Base-by-base conservation (phyloP, 2,888 invertebrate species). In the Drosophila recens region DNA sequence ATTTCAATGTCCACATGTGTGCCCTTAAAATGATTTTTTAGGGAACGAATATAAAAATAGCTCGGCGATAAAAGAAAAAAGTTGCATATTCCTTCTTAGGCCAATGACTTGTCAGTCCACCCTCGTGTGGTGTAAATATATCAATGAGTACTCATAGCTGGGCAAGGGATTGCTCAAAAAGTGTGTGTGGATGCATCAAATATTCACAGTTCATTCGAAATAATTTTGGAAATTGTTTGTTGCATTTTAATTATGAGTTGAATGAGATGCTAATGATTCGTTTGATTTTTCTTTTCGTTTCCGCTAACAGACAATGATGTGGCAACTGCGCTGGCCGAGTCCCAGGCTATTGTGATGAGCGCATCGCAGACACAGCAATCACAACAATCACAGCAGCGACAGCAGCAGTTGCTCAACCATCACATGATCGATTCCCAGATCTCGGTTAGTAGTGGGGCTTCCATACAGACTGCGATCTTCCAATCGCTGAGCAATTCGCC, bases 381-480 rank as follows among this genome's bases (percentile, higher is more conserved):
- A 8, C 49, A 34, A 34, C 90, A 89, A 33, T 80, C 83, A 38
- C 90, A 90, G 54, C 88, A 87, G n/a, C 87, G 77, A 13, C 86
- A 84, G 45, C 79, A 79, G 45, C 89, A 87, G 65, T 54, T 87
- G 66, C 78, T 84, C 48, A 90, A 67, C 66, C 92, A 91, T 59
- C 91, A 91, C 72, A 91, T 92, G 79, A 82, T 92, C 34, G 92
- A 93, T 56, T 93, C 92, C n/a, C 93, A 93, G 75, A 90, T 91
- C 63, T 93, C 93, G 27, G 90, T 91, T 10, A 92, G 91, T 74
- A 93, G 93, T 74, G 87, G 90, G 23, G 80, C 91, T 27, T 92
- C 92, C 30, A 85, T 91, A 73, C 93, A 93, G 82, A 92, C 92
- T 15, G 92, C 92, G 17, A 72, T 92, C 27, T 91, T 92, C 70